Evolutionary conservation across 2,797 vertebrate genomes (phyloP), one percentile per base, ranked within the genome.

Genomic region (Sebastes itinus): DNA sequence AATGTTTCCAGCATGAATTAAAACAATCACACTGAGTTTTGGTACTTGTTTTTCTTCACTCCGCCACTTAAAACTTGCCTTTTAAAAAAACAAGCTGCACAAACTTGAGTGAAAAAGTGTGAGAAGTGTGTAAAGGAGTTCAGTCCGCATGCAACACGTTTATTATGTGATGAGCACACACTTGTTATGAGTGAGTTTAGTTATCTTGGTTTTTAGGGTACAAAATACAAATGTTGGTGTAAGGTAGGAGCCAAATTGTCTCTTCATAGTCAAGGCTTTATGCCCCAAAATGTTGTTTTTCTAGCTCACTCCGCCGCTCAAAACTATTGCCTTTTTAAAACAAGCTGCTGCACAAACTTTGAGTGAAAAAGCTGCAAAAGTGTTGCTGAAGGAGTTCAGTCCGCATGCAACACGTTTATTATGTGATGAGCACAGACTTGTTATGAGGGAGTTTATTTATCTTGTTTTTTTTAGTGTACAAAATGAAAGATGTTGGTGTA

Each of bases 281-380:
- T 33, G 33, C 10, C 33, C 4, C 33, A 33, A 33, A 33, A 33
- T 33, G 33, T 35, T 35, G 33, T 35, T 35, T 35, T 35, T 13
- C 12, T 35, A 2, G 33, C n/a, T 77, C 46, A 20, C 56, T 32
- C 5, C 3, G 16, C 16, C 35, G 30, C 32, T n/a, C 33, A 22
- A 30, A 35, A 59, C 13, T 11, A 18, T 33, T 67, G 68, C 23
- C 56, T 35, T 75, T 71, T 25, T 13, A 38, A 30, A 77, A 23
- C 56, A 32, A 64, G 55, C 62, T 79, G 58, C 59, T 35, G 35
- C 35, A 72, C 71, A 66, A 82, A 87, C 74, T 56, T 38, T 35
- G 28, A 80, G 49, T 4, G 22, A 12, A 63, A 71, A 60, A 38
- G 58, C 75, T 86, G 61, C 73, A 22, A 42, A 82, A 12, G 66